A percentile compares a stretch with the other conserved stretches of the same genome.
Conservation (phyloP, 2,113 vertebrate genomes). For the Oxyura jamaicensis region DNA sequence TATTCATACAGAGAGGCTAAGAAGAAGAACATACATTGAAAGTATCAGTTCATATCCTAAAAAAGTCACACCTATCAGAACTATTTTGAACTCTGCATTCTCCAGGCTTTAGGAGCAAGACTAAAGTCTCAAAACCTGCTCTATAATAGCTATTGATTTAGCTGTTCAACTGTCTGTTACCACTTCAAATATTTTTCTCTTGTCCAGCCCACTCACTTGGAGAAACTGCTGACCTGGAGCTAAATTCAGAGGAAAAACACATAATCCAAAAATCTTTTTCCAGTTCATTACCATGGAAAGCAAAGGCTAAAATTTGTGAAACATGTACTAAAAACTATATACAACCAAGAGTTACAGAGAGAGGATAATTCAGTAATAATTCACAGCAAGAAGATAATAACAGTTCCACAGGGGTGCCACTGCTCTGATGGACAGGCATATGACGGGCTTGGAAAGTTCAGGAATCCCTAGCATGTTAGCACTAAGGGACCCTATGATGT, state of each 20-base stretch:
- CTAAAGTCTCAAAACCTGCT: neutral
- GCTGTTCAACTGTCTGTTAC: neutral
- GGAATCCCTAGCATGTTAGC: neutral
- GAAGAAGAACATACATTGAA: slow-evolving; percentile 25
- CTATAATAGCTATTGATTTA: neutral
- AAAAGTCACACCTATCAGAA: neutral
- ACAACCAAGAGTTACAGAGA: neutral
- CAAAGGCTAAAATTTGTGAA: neutral
- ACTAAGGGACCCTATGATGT: neutral
- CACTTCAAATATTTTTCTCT: neutral
- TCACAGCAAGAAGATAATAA: neutral
- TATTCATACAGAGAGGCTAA: slow-evolving; percentile 78
- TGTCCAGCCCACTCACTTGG: neutral
- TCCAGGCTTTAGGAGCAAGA: neutral
- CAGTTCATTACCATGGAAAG: neutral
- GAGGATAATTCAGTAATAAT: neutral
- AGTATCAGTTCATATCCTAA: neutral
- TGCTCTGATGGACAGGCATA: neutral
- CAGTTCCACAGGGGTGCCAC: neutral
- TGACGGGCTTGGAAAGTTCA: neutral
- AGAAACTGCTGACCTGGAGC: neutral
- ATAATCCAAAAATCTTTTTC: neutral
- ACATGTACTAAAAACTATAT: neutral
- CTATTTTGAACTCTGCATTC: neutral
- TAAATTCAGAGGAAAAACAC: neutral